A percentile compares a stretch with the other conserved stretches of the same genome.
Conservation (phyloP, 2,113 vertebrate species). For the Amphilophus citrinellus region DNA sequence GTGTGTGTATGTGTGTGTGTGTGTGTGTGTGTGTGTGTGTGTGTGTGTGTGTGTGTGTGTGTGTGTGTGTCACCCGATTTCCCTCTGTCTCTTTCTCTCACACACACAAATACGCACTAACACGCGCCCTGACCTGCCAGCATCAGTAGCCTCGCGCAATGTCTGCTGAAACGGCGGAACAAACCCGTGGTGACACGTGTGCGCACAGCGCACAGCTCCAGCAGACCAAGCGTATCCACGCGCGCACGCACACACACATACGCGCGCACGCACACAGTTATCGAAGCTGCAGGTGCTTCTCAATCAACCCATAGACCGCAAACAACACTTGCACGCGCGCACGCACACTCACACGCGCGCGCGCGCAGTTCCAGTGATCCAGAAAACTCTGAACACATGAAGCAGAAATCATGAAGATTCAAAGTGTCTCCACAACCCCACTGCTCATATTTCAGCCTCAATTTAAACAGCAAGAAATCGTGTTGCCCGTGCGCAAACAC, state of each 20-base stretch:
- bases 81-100: neutral
- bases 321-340: slow-evolving; percentile 10
- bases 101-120: neutral
- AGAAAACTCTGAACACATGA: slow-evolving; percentile 50
- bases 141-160: slow-evolving; percentile 60
- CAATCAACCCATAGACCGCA: slow-evolving; percentile 38
- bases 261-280: neutral
- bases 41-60: neutral
- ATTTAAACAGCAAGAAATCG: neutral
- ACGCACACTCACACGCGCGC: neutral
- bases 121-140: slow-evolving; percentile 60
- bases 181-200: slow-evolving; percentile 64
- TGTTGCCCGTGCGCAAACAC: neutral
- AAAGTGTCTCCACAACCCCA: slow-evolving; percentile 44
- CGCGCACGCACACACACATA: neutral
- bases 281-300: slow-evolving; percentile 61
- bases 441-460: slow-evolving; percentile 15
- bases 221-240: slow-evolving; percentile 23
- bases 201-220: slow-evolving; percentile 59
- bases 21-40: neutral
- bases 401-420: slow-evolving; percentile 26
- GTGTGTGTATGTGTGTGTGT: no score
- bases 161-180: slow-evolving; percentile 62
- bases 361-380: slow-evolving; percentile 43
- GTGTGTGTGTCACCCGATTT: no score